Evolutionary conservation across 2,797 vertebrate genomes (phyloP).

Genomic region (Centropyge bicolor): DNA sequence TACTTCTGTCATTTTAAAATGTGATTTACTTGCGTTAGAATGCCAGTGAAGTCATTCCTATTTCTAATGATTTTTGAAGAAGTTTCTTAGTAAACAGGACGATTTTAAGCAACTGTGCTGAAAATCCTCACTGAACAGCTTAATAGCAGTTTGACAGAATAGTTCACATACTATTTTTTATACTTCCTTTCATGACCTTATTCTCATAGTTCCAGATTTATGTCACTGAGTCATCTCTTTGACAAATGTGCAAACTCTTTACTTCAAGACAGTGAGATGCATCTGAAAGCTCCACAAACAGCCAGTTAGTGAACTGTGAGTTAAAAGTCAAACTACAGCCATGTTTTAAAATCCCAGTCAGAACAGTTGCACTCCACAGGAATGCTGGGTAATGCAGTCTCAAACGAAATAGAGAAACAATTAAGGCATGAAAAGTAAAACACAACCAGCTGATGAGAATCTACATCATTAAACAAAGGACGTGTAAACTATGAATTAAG

Average conservation of each 20-base stretch:
- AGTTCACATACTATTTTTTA: too few species aligned
- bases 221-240: not conserved
- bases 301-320: not conserved
- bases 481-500: conserved; percentile 15
- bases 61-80: not conserved
- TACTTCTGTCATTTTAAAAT: not conserved
- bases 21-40: not conserved
- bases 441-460: conserved; percentile 4
- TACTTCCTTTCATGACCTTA: too few species aligned
- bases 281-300: not conserved
- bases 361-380: not conserved
- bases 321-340: not conserved
- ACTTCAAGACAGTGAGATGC: not conserved
- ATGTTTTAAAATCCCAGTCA: not conserved
- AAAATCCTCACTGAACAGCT: not conserved
- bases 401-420: conserved; percentile 12
- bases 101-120: not conserved
- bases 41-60: not conserved
- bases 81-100: not conserved
- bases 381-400: conserved; percentile 32
- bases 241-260: not conserved
- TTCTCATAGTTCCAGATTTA: too few species aligned
- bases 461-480: conserved; percentile 15
- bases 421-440: conserved; percentile 37
- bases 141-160: not conserved